These are phyloP conservation scores for Corythaixoides concolor DNA, from an alignment of 2,113 vertebrate species.

Conservation along the genomic window DNA sequence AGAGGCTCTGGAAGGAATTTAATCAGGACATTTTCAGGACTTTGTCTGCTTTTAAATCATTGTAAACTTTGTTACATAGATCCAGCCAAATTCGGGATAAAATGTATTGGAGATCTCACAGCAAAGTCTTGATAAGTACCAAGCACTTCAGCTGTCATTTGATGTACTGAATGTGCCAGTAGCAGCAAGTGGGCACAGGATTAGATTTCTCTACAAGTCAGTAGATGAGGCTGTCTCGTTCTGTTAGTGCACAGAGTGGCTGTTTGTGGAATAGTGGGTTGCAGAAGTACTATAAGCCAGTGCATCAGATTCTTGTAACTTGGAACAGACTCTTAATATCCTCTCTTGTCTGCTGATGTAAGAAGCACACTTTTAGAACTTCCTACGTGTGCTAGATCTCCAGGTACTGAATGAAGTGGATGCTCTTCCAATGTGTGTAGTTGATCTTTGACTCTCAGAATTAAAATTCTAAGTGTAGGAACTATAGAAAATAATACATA, in stretches of 20 bases:
- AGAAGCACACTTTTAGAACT: not conserved
- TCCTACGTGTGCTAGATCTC: rapidly evolving
- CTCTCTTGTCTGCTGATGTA: not conserved
- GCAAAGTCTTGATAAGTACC: not conserved
- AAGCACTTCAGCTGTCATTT: not conserved
- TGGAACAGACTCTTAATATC: not conserved
- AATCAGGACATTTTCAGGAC: not conserved
- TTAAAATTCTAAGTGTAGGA: not conserved
- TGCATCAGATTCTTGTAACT: not conserved
- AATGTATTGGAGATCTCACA: not conserved
- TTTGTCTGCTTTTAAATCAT: not conserved
- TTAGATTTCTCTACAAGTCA: not conserved
- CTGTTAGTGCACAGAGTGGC: not conserved
- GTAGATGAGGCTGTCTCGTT: not conserved
- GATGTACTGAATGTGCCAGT: not conserved
- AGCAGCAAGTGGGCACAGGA: not conserved
- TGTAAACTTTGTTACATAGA: not conserved
- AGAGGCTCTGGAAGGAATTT: not conserved
- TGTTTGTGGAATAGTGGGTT: not conserved
- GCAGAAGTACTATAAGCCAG: not conserved
- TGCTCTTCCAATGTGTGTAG: not conserved
- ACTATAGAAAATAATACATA: not conserved
- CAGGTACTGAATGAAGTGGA: not conserved
- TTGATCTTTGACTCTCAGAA: not conserved
- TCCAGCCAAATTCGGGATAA: not conserved